Conservation (phyloP, 1,140 invertebrate species). For the Drosophila kurseongensis region DNA sequence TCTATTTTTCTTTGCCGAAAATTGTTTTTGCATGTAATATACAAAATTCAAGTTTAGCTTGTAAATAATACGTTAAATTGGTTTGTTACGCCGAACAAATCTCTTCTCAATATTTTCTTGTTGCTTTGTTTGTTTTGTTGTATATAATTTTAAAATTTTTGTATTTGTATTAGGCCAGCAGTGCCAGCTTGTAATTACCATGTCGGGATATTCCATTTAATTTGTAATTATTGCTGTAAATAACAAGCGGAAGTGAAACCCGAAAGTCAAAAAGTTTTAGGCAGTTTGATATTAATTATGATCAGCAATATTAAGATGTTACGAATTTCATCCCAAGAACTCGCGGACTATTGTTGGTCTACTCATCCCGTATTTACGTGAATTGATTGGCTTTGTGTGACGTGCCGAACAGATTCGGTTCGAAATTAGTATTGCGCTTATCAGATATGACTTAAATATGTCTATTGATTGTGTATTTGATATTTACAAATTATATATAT, state of each 20-base stretch:
- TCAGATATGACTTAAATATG: constrained; percentile 57
- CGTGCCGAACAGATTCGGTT: constrained; percentile 46
- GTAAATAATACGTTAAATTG: constrained; percentile 24
- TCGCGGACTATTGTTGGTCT: constrained; percentile 39
- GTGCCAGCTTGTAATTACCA: constrained; percentile 26
- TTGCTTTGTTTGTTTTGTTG: constrained; percentile 56
- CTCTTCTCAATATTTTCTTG: constrained; percentile 17
- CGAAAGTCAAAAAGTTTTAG: constrained; percentile 41
- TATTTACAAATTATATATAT: constrained; percentile 71
- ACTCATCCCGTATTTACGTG: constrained; percentile 58
- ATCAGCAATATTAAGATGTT: constrained; percentile 63
- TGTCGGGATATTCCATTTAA: constrained; percentile 64
- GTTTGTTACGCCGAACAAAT: constrained; percentile 22
- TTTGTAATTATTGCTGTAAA: constrained; percentile 70
- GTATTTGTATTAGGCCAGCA: constrained; percentile 48
- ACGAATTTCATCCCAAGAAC: constrained; percentile 59
- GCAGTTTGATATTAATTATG: constrained; percentile 66
- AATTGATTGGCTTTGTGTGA: constrained; percentile 52
- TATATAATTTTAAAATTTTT: constrained; percentile 55
- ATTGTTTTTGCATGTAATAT: constrained; percentile 16
- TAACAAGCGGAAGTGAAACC: constrained; percentile 43
- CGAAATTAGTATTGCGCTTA: constrained; percentile 64
- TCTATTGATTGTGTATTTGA: constrained; percentile 71
- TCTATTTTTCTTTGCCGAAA: constrained; percentile 13
- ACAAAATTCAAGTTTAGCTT: constrained; percentile 25